Percentiles rank a stretch among this genome's conserved stretches.
phyloP scores from a whole-genome alignment of 1,140 invertebrate genomes.

The Bombus turneri region DNA sequence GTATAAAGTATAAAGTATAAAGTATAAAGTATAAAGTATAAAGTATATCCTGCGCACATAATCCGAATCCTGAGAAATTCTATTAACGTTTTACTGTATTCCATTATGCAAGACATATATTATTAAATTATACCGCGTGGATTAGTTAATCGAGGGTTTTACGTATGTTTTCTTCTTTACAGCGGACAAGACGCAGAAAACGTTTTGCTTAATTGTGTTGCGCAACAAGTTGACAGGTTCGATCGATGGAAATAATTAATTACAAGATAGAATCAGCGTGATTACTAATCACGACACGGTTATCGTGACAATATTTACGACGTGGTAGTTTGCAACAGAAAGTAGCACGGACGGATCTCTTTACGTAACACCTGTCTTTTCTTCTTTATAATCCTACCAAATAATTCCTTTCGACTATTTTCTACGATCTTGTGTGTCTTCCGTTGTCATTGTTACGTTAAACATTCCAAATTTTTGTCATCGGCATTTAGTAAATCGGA shows the following conservation, averaged over 20 bases:
- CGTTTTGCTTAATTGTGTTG: background rate
- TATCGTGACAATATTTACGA: constrained; percentile 30
- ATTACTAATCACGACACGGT: background rate
- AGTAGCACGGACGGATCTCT: background rate
- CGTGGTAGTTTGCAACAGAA: background rate
- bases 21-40: too few species aligned
- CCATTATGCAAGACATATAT: background rate
- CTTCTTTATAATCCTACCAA: background rate
- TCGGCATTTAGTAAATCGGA: too few species aligned
- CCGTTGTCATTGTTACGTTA: too few species aligned
- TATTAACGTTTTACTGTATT: background rate
- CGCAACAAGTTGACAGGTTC: background rate
- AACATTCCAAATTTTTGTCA: too few species aligned
- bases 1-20: too few species aligned
- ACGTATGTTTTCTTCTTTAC: too few species aligned
- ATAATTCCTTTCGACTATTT: too few species aligned
- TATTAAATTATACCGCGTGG: too few species aligned
- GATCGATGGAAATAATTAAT: constrained; percentile 8
- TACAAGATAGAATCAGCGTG: background rate
- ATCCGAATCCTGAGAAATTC: background rate
- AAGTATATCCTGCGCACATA: background rate
- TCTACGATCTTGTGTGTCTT: too few species aligned
- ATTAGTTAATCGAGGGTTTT: background rate
- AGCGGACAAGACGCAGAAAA: background rate
- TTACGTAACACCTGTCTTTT: background rate